Base-by-base conservation (phyloP, 2,888 invertebrate species). In the Halocaridina rubra region DNA sequence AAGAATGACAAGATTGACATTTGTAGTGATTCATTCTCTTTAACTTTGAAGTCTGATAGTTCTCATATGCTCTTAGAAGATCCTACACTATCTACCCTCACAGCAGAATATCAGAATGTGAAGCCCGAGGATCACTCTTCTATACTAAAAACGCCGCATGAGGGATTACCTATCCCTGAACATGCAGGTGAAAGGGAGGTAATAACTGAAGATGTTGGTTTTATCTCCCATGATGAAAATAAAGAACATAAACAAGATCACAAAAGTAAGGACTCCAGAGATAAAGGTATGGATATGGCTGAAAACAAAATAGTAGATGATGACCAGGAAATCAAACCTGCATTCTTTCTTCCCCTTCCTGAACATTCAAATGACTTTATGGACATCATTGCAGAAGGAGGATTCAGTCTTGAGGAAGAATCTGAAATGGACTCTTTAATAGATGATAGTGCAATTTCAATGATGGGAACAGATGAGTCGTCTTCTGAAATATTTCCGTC, bases 341-440 rank as follows among this genome's bases (percentile, higher is more conserved):
- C 19, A 7, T 78, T 76, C 53, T 78, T 53, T 3, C 79, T 84
- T 10, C 79, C 79, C n/a, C 27, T 84, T 16, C 84, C 84, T n/a
- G 84, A 79, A 33, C 84, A 85, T 69, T 80, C 86, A 16, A 81
- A 84, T 72, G 86, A 86, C 27, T 86, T 79, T 69, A 59, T 86
- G 77, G 86, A 86, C 22, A 86, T 86, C 22, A 82, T 86, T 57
- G 86, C 82, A 27, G 46, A 80, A 61, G 86, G 86, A 24, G 86
- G 86, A 19, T 86, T 86, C 24, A 61, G 82, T n/a, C 27, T 86
- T n/a, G 86, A 86, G n/a, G 85, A 85, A 39, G 69, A 67, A 10
- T 22, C 16, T 24, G 5, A 27, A 3, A 16, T 69, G 8, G 24
- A 19, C 5, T 8, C 46, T 59, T 24, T 27, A 8, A 61, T 22